phyloP scores from a whole-genome alignment of 2,888 invertebrate species.

The Agapetus fuscipes region DNA sequence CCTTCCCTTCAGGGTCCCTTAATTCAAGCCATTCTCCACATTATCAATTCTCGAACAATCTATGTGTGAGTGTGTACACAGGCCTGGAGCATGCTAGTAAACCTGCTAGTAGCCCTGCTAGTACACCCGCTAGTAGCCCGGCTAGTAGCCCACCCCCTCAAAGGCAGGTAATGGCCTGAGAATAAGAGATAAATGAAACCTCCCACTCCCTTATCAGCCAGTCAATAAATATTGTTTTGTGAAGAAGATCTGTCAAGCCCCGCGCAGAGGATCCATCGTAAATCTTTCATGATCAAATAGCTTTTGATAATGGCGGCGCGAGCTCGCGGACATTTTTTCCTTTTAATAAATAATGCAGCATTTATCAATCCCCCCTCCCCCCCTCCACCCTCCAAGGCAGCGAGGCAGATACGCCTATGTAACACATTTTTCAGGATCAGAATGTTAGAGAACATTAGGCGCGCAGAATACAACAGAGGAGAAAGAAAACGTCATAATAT shows the following conservation, averaged over 20 bases:
- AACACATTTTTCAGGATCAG: background rate
- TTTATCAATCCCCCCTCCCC: background rate
- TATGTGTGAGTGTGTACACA: too few relatives aligned
- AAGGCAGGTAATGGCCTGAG: conserved; percentile 22
- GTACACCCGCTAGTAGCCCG: background rate
- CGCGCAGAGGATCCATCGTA: conserved; percentile 11
- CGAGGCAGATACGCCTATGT: background rate
- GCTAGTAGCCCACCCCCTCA: background rate
- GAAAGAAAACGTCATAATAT: too few relatives aligned
- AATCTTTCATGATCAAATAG: conserved; percentile 22
- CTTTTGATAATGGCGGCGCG: conserved; percentile 19
- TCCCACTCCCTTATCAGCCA: conserved; percentile 19
- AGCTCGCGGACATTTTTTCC: background rate
- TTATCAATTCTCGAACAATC: too few relatives aligned
- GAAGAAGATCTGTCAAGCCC: conserved; percentile 18
- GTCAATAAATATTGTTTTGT: conserved; percentile 22
- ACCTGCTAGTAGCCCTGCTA: background rate
- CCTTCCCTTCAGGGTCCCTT: too few relatives aligned
- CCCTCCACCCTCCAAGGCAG: too few relatives aligned
- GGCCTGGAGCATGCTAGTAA: too few relatives aligned
- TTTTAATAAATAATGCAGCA: background rate
- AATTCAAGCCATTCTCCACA: too few relatives aligned
- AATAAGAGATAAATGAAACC: conserved; percentile 22
- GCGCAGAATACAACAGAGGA: too few relatives aligned
- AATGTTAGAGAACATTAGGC: too few relatives aligned